These are phyloP conservation scores for Amphimedon queenslandica DNA, from an alignment of 37 sponge, comb jelly and placozoan genomes.

Conservation along the genomic window DNA sequence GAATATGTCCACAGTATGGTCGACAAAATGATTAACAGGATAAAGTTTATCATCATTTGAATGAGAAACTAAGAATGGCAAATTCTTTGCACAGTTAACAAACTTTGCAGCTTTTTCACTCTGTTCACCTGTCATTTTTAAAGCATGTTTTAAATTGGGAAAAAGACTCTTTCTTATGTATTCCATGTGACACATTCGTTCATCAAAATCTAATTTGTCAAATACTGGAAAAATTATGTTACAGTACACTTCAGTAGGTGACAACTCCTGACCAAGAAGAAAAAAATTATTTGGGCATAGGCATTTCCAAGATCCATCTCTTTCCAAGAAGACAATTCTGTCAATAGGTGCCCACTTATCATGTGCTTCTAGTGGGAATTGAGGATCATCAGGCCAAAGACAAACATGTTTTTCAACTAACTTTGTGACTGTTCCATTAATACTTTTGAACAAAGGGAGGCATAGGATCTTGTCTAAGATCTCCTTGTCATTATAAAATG, in stretches of 20 bases:
- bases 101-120: no score
- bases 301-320: conserved; percentile 24
- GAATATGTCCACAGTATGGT: conserved; percentile 21
- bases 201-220: conserved; percentile 9
- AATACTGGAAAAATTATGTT: conserved; percentile 5
- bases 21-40: conserved; percentile 18
- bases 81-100: no score
- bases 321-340: conserved; percentile 30
- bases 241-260: not conserved
- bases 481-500: not conserved
- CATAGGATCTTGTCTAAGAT: not conserved
- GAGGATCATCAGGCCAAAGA: conserved; percentile 31
- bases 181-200: not conserved
- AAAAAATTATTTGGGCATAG: not conserved
- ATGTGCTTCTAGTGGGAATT: conserved; percentile 13
- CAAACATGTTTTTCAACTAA: conserved; percentile 11
- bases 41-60: not conserved
- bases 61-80: no score
- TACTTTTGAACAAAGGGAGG: conserved; percentile 39
- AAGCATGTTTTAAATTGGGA: not conserved
- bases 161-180: not conserved
- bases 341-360: conserved; percentile 19
- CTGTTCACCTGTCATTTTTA: no score
- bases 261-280: not conserved
- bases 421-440: conserved; percentile 6